These are phyloP conservation scores for Leptothorax acervorum DNA, from an alignment of 2,888 invertebrate genomes.

Conservation along the genomic window DNA sequence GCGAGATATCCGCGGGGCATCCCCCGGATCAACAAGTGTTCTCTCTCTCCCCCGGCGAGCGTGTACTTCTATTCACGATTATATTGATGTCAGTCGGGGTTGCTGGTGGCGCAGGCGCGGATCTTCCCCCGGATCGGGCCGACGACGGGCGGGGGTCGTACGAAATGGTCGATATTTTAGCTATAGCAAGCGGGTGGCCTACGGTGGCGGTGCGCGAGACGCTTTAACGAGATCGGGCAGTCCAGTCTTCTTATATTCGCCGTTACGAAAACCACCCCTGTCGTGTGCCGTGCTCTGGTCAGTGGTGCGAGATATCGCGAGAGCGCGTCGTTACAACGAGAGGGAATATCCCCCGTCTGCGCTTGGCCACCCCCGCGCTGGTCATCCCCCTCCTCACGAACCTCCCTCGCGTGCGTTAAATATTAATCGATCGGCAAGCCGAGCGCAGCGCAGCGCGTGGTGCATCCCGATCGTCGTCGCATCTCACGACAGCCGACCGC, in stretches of 20 bases:
- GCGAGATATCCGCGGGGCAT: slow-evolving; percentile 3
- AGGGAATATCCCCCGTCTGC: slow-evolving; percentile 8
- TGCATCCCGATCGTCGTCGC: slow-evolving; percentile 44
- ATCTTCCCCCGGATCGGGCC: slow-evolving; percentile 61
- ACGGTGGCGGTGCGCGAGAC: slow-evolving; percentile 80
- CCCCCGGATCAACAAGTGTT: slow-evolving; percentile 72
- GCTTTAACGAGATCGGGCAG: slow-evolving; percentile 75
- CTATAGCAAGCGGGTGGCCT: slow-evolving; percentile 77
- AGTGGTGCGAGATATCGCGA: slow-evolving; percentile 30
- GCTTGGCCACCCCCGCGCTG: neutral
- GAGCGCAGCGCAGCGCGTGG: slow-evolving; percentile 52
- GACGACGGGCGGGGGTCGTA: slow-evolving; percentile 82
- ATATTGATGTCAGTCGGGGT: slow-evolving; percentile 80
- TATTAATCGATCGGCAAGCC: slow-evolving; percentile 36
- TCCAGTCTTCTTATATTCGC: slow-evolving; percentile 71
- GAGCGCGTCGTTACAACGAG: slow-evolving; percentile 14
- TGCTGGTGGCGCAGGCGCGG: slow-evolving; percentile 79
- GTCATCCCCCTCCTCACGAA: neutral
- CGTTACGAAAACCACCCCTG: slow-evolving; percentile 62
- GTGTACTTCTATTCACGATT: slow-evolving; percentile 62
- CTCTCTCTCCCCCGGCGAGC: slow-evolving; percentile 37
- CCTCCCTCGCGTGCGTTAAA: slow-evolving; percentile 24
- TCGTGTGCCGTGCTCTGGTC: slow-evolving; percentile 53
- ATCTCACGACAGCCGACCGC: slow-evolving; percentile 40
- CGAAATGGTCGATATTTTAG: slow-evolving; percentile 84